Evolutionary conservation across 2,888 invertebrate species (phyloP).

Genomic region (Tolmerus cingulatus): DNA sequence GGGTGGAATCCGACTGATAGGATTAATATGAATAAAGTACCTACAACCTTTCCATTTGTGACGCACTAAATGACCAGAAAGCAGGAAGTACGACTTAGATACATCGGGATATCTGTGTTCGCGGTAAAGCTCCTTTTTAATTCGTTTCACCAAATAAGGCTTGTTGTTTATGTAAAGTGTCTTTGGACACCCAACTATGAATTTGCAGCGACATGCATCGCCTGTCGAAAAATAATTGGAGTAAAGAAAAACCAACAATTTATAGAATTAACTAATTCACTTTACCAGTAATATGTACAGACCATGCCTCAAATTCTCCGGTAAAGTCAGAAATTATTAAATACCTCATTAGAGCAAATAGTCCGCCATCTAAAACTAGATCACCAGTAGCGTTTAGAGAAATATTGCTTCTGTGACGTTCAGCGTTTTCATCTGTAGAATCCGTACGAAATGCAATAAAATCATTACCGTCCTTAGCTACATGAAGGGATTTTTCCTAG

Average conservation of each 20-base stretch:
- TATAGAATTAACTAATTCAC: not conserved
- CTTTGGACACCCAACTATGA: slow-evolving; percentile 39
- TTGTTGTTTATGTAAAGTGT: slow-evolving; percentile 25
- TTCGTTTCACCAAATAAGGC: slow-evolving; percentile 31
- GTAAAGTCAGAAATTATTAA: slow-evolving; percentile 55
- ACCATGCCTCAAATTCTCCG: slow-evolving; percentile 56
- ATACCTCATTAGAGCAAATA: slow-evolving; percentile 57
- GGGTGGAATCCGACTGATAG: slow-evolving; percentile 15
- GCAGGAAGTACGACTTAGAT: slow-evolving; percentile 44
- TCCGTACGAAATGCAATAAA: slow-evolving; percentile 29
- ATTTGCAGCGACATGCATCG: slow-evolving; percentile 35
- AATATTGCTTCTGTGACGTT: not conserved
- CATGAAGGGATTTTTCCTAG: slow-evolving; percentile 32
- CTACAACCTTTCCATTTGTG: slow-evolving; percentile 42
- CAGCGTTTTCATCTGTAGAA: not conserved
- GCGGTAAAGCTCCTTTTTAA: slow-evolving; percentile 34
- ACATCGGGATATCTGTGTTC: slow-evolving; percentile 22
- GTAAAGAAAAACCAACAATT: not conserved
- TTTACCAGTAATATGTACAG: slow-evolving; percentile 56
- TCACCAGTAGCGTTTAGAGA: slow-evolving; percentile 48
- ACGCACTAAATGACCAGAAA: slow-evolving; percentile 41
- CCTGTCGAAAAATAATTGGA: slow-evolving; percentile 4
- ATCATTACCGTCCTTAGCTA: not conserved
- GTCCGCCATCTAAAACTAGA: slow-evolving; percentile 57
- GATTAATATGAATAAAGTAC: slow-evolving; percentile 45